Percentiles rank a stretch among this genome's conserved stretches.
phyloP scores from a whole-genome alignment of 37 sponge, comb jelly and placozoan species.

The Halichondria panicea region DNA sequence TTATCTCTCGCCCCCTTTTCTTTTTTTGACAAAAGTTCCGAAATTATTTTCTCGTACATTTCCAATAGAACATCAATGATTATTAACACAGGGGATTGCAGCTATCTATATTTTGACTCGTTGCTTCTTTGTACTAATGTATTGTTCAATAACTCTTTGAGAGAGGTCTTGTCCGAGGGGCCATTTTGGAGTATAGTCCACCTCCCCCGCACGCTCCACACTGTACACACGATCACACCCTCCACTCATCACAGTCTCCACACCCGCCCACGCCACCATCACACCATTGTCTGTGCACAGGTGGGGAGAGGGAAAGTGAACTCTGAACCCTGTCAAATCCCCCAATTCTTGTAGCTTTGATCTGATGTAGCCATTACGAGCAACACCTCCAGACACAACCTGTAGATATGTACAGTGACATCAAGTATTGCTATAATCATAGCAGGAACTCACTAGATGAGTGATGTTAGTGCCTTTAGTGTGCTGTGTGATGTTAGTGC shows the following conservation, averaged over 20 bases:
- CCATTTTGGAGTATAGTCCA: conserved; percentile 44
- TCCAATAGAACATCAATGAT: no score
- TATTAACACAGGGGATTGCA: no score
- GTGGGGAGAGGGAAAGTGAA: conserved; percentile 58
- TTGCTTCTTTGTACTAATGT: conserved; percentile 5
- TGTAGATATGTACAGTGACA: no score
- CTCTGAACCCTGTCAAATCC: conserved; percentile 1
- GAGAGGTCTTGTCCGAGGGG: conserved; percentile 61
- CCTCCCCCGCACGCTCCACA: not conserved
- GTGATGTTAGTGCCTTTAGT: conserved; percentile 4
- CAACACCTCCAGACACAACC: conserved; percentile 88
- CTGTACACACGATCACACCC: not conserved
- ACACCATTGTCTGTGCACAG: conserved; percentile 88
- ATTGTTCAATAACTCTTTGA: conserved; percentile 13
- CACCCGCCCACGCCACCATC: conserved; percentile 90
- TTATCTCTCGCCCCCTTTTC: no score
- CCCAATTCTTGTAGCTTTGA: conserved; percentile 12
- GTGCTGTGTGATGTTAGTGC: conserved; percentile 16
- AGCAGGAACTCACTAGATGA: conserved; percentile 35
- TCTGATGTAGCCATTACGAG: conserved; percentile 55
- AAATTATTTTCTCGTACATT: no score
- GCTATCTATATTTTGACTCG: no score
- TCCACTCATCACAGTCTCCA: conserved; percentile 42
- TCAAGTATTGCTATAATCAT: no score
- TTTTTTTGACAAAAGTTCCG: no score